Evolutionary conservation across 2,888 invertebrate genomes (phyloP).

Genomic region (Marasmarcha lunaedactyla): DNA sequence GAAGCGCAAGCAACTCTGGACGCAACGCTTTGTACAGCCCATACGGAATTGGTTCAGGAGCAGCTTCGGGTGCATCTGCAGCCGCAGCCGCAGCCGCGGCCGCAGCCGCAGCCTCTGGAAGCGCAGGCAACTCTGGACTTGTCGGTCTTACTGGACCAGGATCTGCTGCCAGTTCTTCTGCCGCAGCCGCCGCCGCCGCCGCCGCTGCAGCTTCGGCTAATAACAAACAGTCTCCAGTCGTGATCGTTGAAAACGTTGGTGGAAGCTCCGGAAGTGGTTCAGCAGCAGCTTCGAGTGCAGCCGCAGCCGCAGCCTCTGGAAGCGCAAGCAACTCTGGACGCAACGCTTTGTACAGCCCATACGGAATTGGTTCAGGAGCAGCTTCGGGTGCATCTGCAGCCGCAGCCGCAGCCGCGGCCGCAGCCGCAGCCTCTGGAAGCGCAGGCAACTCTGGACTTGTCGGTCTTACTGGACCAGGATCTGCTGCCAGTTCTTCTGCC

Average conservation of each 20-base stretch:
- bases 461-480: slow-evolving; percentile 11
- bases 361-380: background rate
- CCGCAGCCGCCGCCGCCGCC: slow-evolving; percentile 5
- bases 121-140: too few relatives aligned
- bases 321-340: background rate
- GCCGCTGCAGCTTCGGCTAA: too few relatives aligned
- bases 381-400: background rate
- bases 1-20: background rate
- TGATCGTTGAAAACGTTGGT: background rate
- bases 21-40: background rate
- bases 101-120: background rate
- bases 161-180: slow-evolving; percentile 9
- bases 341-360: background rate
- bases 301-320: background rate
- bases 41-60: background rate
- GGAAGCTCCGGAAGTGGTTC: background rate
- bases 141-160: too few relatives aligned
- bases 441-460: slow-evolving; percentile 10
- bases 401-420: slow-evolving; percentile 7
- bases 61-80: background rate
- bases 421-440: slow-evolving; percentile 1
- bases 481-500: background rate
- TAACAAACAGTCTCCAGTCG: background rate
- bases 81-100: background rate
- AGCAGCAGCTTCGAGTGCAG: background rate